These are phyloP conservation scores for Luscinia megarhynchos DNA, from an alignment of 2,797 vertebrate species.

Conservation along the genomic window DNA sequence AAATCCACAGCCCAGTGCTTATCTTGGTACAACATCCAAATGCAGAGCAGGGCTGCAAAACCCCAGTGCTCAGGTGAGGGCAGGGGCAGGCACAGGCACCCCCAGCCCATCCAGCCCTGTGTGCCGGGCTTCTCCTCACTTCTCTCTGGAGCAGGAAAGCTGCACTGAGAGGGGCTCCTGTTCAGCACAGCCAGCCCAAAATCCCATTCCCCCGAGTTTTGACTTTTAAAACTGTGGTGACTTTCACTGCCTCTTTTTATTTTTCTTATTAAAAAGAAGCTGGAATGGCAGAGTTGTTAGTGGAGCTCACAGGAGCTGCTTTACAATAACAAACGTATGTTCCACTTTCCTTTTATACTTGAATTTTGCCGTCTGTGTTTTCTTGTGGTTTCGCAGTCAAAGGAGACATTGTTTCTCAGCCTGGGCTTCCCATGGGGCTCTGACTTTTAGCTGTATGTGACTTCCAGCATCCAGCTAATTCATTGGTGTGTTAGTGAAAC, in stretches of 20 bases:
- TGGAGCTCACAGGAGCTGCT: conserved; percentile 60
- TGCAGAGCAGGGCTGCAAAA: background rate
- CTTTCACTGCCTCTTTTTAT: background rate
- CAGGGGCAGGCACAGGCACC: background rate
- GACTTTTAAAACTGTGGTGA: background rate
- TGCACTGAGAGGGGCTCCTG: background rate
- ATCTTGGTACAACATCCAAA: background rate
- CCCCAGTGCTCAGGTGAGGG: background rate
- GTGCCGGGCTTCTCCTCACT: background rate
- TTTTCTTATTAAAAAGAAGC: conserved; percentile 31
- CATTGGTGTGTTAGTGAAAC: conserved; percentile 12
- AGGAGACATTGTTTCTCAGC: conserved; percentile 68
- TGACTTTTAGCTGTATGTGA: conserved; percentile 49
- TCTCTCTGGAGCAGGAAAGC: background rate
- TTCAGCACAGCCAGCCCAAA: background rate
- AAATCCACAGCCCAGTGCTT: accelerated
- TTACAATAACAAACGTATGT: conserved; percentile 63
- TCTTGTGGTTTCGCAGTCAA: conserved; percentile 75
- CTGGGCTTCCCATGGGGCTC: conserved; percentile 30
- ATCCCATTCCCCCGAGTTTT: background rate
- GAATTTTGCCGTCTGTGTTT: conserved; percentile 69
- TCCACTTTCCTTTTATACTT: conserved; percentile 75
- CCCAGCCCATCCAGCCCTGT: accelerated
- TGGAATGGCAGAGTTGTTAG: conserved; percentile 40
- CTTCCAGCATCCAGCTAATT: conserved; percentile 64